Evolutionary conservation across 1,140 invertebrate genomes (phyloP), one percentile per base, ranked within the genome.

Genomic region (Neodiprion pinetum): DNA sequence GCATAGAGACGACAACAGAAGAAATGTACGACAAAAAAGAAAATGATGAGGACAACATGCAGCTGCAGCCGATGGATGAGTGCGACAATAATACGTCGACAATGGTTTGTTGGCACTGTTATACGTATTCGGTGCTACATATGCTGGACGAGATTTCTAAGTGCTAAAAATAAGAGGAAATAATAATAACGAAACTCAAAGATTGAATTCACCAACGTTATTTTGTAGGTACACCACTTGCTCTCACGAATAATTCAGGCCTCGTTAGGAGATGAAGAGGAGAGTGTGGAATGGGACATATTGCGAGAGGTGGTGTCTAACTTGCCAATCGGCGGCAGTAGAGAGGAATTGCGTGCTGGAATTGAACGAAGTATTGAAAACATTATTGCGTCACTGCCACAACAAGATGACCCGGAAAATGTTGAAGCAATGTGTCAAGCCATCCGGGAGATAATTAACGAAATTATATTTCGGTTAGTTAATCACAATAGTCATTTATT

Each of bases 181-280:
- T 40, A 3, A 40, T 40, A 3, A 40, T 40, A 40, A 40, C 2
- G 5, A 5, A 40, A 40, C 5, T 40, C 28, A 70, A 2, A 28
- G 23, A 65, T 65, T 70, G 28, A 1, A 21, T 71, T 71, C 7
- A 23, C 14, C 14, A 40, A 49, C 9, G 48, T 40, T 48, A 50
- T n/a, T 67, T 47, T 67, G 10, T 50, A 78, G 75, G 70, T 76
- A 3, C 75, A 72, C 53, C 70, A 72, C 69, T 47, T 78, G 12
- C n/a, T 78, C 3, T 74, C 75, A n/a, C 53, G 75, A 74, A 73
- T 78, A 23, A 74, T 76, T 17, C 72, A 79, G 70, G 61, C 28
- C 9, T 48, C 70, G 28, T 2, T 68, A 40, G 67, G 61, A 11
- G 67, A 74, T 40, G 49, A 71, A 23, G n/a, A 49, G 7, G 70